These are phyloP conservation scores for Dipodomys merriami DNA, from an alignment of 2,113 vertebrate species.

Conservation along the genomic window DNA sequence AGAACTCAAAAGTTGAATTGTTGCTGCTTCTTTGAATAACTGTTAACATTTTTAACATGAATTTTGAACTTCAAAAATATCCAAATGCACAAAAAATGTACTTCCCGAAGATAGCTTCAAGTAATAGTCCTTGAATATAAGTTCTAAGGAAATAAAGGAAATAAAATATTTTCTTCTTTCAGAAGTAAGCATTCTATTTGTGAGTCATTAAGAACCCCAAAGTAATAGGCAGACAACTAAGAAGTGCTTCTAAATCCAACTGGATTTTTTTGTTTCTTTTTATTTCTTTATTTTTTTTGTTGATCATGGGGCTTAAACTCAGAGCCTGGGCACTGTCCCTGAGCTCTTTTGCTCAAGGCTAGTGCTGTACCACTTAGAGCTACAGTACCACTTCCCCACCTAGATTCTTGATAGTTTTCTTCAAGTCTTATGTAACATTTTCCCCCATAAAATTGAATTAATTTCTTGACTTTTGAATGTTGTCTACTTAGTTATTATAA, in stretches of 20 bases:
- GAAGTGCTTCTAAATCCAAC: neutral
- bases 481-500: constrained; percentile 45
- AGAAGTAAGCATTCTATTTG: constrained; percentile 44
- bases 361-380: too few relatives aligned
- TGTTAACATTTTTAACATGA: neutral
- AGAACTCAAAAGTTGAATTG: constrained; percentile 1
- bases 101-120: constrained; percentile 31
- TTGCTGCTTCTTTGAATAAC: neutral
- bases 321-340: too few relatives aligned
- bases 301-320: too few relatives aligned
- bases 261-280: neutral
- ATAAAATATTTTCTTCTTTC: neutral
- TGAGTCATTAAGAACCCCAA: constrained; percentile 22
- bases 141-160: constrained; percentile 14
- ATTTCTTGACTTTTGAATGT: constrained; percentile 49
- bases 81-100: neutral
- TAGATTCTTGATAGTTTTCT: neutral
- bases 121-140: neutral
- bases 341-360: too few relatives aligned
- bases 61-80: constrained; percentile 50
- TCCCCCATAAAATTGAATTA: constrained; percentile 37
- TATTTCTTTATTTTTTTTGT: too few relatives aligned
- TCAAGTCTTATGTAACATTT: constrained; percentile 38
- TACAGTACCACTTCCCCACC: neutral
- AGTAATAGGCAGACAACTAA: neutral